A percentile compares a stretch with the other conserved stretches of the same genome.
phyloP scores from a whole-genome alignment of 2,888 invertebrate species.

The Ganaspis brasiliensis region DNA sequence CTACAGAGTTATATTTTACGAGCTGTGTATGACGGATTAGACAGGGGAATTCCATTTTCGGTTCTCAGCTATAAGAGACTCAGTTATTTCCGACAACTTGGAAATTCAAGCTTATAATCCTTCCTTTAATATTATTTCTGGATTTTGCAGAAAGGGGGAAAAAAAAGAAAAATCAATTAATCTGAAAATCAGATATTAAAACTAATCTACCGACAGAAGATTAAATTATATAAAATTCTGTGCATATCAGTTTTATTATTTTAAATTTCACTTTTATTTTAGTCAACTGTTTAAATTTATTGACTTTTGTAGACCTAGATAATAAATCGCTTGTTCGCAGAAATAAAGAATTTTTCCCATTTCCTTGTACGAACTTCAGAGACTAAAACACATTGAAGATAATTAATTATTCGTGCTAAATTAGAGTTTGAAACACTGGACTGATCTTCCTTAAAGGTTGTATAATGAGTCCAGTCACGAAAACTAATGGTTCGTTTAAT shows the following conservation, averaged over 20 bases:
- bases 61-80: background rate
- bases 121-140: background rate
- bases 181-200: too few species aligned
- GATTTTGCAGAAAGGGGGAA: too few species aligned
- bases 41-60: conserved; percentile 30
- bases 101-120: background rate
- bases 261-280: too few species aligned
- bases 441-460: conserved; percentile 13
- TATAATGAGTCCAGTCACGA: conserved; percentile 15
- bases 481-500: conserved; percentile 16
- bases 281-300: too few species aligned
- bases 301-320: background rate
- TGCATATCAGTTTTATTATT: too few species aligned
- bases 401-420: conserved; percentile 18
- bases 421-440: background rate
- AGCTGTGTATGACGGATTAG: conserved; percentile 9
- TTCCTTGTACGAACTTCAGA: background rate
- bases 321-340: too few species aligned
- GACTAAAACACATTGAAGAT: background rate
- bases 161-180: too few species aligned
- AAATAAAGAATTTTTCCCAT: background rate
- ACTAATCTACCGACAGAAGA: too few species aligned
- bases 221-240: too few species aligned
- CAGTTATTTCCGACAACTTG: conserved; percentile 1
- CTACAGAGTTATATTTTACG: background rate